These are phyloP conservation scores for Bombycilla garrulus DNA, from an alignment of 2,113 vertebrate species.

Conservation along the genomic window DNA sequence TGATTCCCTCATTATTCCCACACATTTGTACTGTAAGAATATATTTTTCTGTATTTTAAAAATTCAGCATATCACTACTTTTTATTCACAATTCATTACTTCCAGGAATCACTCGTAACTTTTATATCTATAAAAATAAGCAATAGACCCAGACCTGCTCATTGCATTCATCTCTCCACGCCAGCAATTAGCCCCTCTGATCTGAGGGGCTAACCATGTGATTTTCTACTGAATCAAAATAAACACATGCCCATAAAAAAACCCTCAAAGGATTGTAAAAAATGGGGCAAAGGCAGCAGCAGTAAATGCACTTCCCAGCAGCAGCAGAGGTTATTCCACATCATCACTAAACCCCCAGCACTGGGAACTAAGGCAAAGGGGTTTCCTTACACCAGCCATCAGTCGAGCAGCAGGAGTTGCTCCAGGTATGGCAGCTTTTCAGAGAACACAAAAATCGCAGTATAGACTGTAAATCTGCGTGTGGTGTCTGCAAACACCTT, in stretches of 20 bases:
- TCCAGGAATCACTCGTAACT: background rate
- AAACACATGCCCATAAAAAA: background rate
- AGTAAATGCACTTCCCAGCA: background rate
- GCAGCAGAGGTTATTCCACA: background rate
- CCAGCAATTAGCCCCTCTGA: background rate
- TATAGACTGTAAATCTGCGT: background rate
- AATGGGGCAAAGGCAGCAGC: background rate
- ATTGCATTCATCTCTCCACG: background rate
- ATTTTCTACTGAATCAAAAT: background rate
- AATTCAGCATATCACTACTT: background rate
- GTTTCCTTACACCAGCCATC: background rate
- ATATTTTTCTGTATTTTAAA: background rate
- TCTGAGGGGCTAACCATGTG: background rate
- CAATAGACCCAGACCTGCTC: background rate
- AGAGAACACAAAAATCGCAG: background rate
- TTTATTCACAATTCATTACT: background rate
- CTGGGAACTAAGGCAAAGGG: background rate
- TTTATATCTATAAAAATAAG: background rate
- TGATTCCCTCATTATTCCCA: background rate
- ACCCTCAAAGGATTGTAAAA: background rate
- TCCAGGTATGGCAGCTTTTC: background rate
- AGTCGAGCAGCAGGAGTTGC: background rate
- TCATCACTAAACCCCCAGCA: no score
- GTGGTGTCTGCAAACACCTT: background rate
- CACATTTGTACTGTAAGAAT: background rate